Conservation (phyloP, 2,113 vertebrate species). For the Sphyrna mokarran region DNA sequence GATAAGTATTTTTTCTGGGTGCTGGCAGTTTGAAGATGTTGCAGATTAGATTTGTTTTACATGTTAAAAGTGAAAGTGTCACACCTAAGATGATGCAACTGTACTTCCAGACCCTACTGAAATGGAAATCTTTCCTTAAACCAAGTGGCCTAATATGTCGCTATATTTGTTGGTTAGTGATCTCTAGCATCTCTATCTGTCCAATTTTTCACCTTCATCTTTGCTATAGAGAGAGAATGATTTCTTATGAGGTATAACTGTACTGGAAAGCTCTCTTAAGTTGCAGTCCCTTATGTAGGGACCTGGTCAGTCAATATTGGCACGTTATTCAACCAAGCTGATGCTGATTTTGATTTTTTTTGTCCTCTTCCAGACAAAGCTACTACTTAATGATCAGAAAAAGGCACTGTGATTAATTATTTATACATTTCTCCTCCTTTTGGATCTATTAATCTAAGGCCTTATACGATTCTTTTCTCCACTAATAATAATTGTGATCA, state of each 20-base stretch:
- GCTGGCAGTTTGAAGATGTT: background rate
- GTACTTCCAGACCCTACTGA: background rate
- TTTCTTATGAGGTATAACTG: background rate
- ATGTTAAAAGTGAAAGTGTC: background rate
- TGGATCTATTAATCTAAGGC: background rate
- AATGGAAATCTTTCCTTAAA: background rate
- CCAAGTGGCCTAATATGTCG: background rate
- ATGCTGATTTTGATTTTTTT: background rate
- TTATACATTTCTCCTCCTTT: background rate
- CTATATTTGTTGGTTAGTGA: background rate
- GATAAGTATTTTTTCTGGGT: background rate
- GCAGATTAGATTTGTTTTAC: background rate
- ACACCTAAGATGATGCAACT: background rate
- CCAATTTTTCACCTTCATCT: background rate
- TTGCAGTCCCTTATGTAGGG: background rate
- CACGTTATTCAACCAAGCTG: background rate
- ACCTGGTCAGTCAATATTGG: background rate
- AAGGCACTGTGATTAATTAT: background rate
- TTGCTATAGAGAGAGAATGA: background rate
- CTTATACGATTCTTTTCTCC: background rate
- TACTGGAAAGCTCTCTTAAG: background rate
- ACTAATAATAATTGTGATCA: background rate
- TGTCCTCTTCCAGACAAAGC: background rate
- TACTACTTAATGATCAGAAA: background rate
- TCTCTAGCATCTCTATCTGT: background rate